A percentile compares a stretch with the other conserved stretches of the same genome.
These are phyloP conservation scores for Brotula barbata DNA, from an alignment of 2,797 vertebrate species.

Conservation along the genomic window DNA sequence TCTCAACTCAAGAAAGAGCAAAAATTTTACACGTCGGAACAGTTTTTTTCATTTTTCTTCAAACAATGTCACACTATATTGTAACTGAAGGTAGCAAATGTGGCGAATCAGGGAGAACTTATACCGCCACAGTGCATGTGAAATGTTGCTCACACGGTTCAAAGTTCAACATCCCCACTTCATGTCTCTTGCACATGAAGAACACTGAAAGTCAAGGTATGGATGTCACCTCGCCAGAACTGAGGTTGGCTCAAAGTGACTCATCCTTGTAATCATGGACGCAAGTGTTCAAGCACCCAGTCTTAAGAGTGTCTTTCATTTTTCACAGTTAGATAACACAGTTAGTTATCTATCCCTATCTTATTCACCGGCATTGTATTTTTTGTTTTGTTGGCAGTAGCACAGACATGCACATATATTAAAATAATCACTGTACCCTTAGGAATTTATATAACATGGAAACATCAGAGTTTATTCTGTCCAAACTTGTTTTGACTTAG, in stretches of 20 bases:
- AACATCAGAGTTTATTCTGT: background rate
- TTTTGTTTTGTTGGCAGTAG: slow-evolving; percentile 16
- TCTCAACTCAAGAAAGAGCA: background rate
- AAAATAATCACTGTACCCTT: background rate
- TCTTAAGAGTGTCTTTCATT: background rate
- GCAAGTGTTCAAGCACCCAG: background rate
- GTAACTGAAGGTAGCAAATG: too few species aligned
- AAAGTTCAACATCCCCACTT: slow-evolving; percentile 2
- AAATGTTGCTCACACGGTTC: slow-evolving; percentile 3
- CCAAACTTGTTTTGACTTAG: background rate
- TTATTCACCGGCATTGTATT: background rate
- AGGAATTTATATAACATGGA: background rate
- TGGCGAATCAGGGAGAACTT: background rate
- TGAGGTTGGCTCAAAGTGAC: slow-evolving; percentile 13
- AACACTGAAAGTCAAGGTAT: background rate
- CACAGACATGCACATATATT: slow-evolving; percentile 2
- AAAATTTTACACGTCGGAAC: background rate
- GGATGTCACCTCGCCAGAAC: background rate
- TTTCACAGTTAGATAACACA: background rate
- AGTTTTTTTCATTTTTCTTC: too few species aligned
- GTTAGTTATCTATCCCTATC: background rate
- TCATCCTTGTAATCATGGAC: slow-evolving; percentile 9
- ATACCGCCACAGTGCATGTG: background rate
- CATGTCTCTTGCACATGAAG: too few species aligned
- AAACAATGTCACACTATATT: background rate